Base-by-base conservation (phyloP, 92 coral and sea anemone genomes). In the Umimayanthus kanabou region DNA sequence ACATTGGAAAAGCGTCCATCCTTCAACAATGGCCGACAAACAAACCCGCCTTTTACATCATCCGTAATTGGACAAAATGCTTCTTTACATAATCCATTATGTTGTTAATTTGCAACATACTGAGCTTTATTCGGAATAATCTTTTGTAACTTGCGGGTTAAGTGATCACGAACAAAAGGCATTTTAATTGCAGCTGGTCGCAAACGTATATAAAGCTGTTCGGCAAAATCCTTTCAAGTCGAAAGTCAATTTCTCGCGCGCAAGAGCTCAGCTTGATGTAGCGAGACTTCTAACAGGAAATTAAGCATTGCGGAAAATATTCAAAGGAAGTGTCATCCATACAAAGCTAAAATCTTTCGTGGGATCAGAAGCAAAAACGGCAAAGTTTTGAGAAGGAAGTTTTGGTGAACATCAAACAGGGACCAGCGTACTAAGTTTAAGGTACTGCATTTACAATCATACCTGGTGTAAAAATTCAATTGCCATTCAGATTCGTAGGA, bases 121-220 rank as follows among this genome's bases (percentile, higher is more conserved):
- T n/a, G 9, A n/a, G 45, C 11, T 37, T 39, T 75, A 39, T 11
- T 30, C 53, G 13, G 23, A 39, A 74, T 74, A 39, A 37, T 25
- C 7, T n/a, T 75, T 75, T 40, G 77, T 75, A 75, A 15, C 53
- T 18, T 75, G 49, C 28, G 25, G 79, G 79, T 75, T 39, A 75
- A 75, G 53, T 75, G 79, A 75, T 39, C 50, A 43, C 29, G 79
- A 75, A 75, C 53, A 75, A 75, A 75, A 22, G 79, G 28, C 53
- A 75, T 75, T 75, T 75, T 39, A 75, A 75, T 20, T 30, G 45
- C 26, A 37, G 47, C 79, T 75, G n/a, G 79, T 40, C 25, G 29
- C 50, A 8, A 47, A 5, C 11, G 5, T 75, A 75, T 75, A 75
- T 37, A 75, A 75, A 7, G 79, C 6, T 18, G 79, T 25, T 22